These are phyloP conservation scores for Actinia equina DNA, from an alignment of 64 coral and sea anemone genomes.

Conservation along the genomic window DNA sequence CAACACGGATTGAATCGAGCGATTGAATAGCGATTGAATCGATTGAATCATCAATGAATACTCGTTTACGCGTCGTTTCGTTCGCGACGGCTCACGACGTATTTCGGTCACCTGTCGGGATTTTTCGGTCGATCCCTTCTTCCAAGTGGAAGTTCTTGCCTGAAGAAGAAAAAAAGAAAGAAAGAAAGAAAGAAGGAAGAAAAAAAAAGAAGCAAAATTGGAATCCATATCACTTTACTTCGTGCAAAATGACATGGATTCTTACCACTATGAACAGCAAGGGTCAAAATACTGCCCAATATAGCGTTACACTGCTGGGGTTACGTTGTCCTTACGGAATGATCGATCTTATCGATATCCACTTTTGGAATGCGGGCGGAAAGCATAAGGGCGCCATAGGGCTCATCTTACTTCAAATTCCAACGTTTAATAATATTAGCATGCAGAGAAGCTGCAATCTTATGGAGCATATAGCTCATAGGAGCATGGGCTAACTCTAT, in stretches of 20 bases:
- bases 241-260: background rate
- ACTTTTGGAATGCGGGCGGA: background rate
- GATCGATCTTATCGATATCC: background rate
- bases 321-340: background rate
- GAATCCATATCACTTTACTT: too few species aligned
- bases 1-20: too few species aligned
- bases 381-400: background rate
- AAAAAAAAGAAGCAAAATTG: background rate
- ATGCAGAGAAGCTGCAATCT: background rate
- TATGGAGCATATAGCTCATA: background rate
- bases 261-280: too few species aligned
- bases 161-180: too few species aligned
- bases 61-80: background rate
- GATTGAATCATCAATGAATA: background rate
- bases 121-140: background rate
- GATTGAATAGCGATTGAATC: background rate
- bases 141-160: background rate
- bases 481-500: too few species aligned
- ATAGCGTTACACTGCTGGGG: background rate
- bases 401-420: background rate
- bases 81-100: background rate
- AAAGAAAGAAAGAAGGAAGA: too few species aligned
- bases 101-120: conserved; percentile 5
- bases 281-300: background rate
- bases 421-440: background rate